Conservation (phyloP, 2,797 vertebrate genomes). For the Hypotaenidia philippensis region DNA sequence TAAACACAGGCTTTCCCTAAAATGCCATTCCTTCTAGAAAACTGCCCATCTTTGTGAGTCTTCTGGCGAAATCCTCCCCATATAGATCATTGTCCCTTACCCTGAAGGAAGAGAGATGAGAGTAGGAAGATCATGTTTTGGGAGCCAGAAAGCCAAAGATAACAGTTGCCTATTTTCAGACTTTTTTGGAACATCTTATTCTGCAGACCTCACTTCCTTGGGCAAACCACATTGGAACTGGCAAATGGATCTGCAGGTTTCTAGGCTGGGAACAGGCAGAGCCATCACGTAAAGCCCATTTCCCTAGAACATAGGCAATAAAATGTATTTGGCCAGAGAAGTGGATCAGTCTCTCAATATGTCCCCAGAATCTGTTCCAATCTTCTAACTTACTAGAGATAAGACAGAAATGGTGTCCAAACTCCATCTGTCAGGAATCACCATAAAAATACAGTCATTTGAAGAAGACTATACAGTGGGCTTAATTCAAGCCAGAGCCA, state of each 20-base stretch:
- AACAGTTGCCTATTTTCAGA: background rate
- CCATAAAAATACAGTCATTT: background rate
- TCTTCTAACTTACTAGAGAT: background rate
- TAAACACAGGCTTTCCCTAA: background rate
- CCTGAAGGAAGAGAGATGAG: background rate
- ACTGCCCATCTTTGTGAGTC: background rate
- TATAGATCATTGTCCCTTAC: background rate
- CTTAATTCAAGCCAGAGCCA: background rate
- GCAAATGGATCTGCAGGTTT: background rate
- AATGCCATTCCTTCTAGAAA: constrained; percentile 22
- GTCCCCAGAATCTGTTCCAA: background rate
- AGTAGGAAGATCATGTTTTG: background rate
- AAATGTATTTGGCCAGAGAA: background rate
- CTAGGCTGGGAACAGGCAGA: background rate
- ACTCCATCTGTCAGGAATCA: background rate
- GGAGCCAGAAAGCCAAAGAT: background rate
- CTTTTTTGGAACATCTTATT: background rate
- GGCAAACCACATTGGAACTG: background rate
- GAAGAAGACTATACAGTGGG: background rate
- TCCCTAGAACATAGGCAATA: background rate
- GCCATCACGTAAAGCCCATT: background rate
- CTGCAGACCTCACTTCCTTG: background rate
- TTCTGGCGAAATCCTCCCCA: background rate
- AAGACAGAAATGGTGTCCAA: background rate
- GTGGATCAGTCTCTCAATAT: background rate